Conservation (phyloP, 2,113 vertebrate genomes). For the Gnathonemus echidnorhynchus region DNA sequence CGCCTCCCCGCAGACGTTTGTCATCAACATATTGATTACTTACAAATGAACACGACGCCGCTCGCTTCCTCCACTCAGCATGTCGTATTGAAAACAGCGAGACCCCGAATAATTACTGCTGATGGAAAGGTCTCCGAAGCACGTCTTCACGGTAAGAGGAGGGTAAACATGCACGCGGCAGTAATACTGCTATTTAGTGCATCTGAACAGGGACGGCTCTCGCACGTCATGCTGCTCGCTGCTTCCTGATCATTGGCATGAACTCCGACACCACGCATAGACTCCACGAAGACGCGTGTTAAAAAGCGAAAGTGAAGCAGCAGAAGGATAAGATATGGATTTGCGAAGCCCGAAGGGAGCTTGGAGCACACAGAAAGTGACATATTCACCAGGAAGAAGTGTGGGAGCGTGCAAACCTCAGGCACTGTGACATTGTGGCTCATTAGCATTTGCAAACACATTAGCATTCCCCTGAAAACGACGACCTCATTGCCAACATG, state of each 20-base stretch:
- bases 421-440: neutral
- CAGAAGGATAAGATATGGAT: neutral
- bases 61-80: neutral
- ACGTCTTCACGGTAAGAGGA: neutral
- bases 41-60: conserved; percentile 10
- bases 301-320: neutral
- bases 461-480: neutral
- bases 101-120: conserved; percentile 9
- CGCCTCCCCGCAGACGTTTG: neutral
- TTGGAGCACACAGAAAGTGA: neutral
- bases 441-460: neutral
- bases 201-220: neutral
- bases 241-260: neutral
- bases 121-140: neutral
- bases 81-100: conserved; percentile 7
- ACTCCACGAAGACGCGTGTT: neutral
- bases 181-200: neutral
- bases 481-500: neutral
- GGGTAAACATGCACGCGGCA: too few species aligned
- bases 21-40: conserved; percentile 18
- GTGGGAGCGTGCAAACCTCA: neutral
- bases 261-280: neutral
- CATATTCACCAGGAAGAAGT: neutral
- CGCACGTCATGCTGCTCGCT: neutral
- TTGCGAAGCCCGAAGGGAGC: neutral